Evolutionary conservation across 2,113 vertebrate genomes (phyloP), one percentile per base, ranked within the genome.

Genomic region (Pica pica): DNA sequence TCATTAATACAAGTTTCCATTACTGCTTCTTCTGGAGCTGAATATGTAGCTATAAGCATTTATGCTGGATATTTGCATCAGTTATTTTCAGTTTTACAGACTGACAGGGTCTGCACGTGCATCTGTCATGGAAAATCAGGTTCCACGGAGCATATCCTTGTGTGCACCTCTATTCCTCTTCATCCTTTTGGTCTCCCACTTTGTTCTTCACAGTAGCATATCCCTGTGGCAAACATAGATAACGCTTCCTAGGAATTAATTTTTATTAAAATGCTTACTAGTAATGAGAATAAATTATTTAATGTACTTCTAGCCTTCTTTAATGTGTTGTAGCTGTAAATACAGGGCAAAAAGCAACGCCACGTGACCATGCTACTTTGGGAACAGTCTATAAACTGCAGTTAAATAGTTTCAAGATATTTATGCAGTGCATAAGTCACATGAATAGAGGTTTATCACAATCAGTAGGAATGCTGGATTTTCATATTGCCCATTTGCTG

Each of bases 401-500:
- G 79, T 89, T 90, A 83, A 94, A 92, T 91, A 83, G 75, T 95
- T 97, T 93, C 74, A 91, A 73, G 64, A 81, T 86, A 79, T 73
- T 84, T 94, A 93, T 93, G 80, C 84, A 69, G 85, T 91, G 88
- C 76, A 41, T 79, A 93, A 93, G 56, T 86, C 90, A 88, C 10
- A 6, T 68, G 94, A 83, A 61, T 87, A 83, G 94, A 87, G 78
- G 82, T 96, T 97, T 98, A 92, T 95, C 95, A 83, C 94, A 94
- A 95, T 96, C 83, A 88, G 94, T 94, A 81, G 83, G 86, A 96
- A 93, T 94, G 68, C 56, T 87, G 70, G 96, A 89, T 96, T 97
- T 94, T 97, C 88, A 93, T 96, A 96, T 97, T 92, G 75, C 87
- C 93, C 91, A 83, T 94, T 97, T 14, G 8, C 91, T 89, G 83